A percentile compares a stretch with the other conserved stretches of the same genome.
These are phyloP conservation scores for Ctenopoma kingsleyae DNA, from an alignment of 2,797 vertebrate species.

Conservation along the genomic window DNA sequence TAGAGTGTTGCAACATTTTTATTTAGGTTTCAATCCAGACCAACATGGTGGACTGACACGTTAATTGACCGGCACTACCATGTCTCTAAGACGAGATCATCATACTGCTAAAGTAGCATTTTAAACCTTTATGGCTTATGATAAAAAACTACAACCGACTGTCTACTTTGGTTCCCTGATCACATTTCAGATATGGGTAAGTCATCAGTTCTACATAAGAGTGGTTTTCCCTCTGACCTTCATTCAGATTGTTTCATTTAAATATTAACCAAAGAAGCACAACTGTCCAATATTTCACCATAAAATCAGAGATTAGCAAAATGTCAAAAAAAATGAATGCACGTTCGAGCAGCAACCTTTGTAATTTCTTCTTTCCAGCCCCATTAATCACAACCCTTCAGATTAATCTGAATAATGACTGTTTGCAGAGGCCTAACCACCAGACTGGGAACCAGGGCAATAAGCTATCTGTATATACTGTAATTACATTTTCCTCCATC, in stretches of 20 bases:
- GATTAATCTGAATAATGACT: background rate
- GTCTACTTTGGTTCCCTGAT: too few relatives aligned
- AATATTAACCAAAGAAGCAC: background rate
- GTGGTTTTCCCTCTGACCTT: background rate
- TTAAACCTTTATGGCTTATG: too few relatives aligned
- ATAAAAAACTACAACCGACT: too few relatives aligned
- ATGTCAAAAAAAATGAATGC: background rate
- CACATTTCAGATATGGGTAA: too few relatives aligned
- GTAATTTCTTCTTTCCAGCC: background rate
- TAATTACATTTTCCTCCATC: too few relatives aligned
- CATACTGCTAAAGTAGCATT: too few relatives aligned
- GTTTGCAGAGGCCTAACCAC: too few relatives aligned
- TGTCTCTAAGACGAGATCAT: too few relatives aligned
- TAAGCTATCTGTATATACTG: background rate
- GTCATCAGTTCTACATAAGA: too few relatives aligned
- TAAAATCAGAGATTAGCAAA: background rate
- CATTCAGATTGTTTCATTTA: background rate
- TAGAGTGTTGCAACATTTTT: constrained; percentile 10
- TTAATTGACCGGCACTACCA: too few relatives aligned
- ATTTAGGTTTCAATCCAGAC: constrained; percentile 10
- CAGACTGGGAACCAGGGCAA: background rate
- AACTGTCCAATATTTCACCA: background rate
- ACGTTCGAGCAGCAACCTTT: background rate
- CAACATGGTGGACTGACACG: too few relatives aligned
- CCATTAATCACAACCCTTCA: background rate